Conservation (phyloP, 2,888 invertebrate genomes). For the Allygus modestus region DNA sequence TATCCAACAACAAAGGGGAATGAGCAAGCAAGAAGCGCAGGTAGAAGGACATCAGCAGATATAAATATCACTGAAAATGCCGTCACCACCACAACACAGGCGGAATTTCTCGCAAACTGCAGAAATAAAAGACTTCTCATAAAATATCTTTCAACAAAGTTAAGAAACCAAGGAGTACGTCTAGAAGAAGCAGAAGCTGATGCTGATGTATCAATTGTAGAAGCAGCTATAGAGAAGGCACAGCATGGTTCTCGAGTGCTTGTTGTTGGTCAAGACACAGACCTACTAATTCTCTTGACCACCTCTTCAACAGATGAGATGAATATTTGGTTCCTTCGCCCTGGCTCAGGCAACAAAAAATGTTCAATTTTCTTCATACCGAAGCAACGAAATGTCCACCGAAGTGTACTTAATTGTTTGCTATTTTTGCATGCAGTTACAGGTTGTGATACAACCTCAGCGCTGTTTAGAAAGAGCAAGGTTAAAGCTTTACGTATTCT, state of each 20-base stretch:
- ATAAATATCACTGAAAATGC: not conserved
- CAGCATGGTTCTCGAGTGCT: not conserved
- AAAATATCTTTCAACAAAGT: not conserved
- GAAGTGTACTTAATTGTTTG: not conserved
- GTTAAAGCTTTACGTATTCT: not conserved
- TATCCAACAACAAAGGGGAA: not conserved
- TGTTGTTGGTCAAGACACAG: constrained; percentile 15
- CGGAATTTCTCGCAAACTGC: not conserved
- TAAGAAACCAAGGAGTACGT: not conserved
- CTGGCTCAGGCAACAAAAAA: not conserved
- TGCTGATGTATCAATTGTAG: constrained; percentile 2
- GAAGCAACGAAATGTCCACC: not conserved
- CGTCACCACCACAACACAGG: not conserved
- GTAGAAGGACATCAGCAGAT: not conserved
- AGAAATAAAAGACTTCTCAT: not conserved
- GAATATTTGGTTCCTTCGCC: constrained; percentile 1
- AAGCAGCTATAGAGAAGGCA: not conserved
- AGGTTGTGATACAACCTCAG: constrained; percentile 30
- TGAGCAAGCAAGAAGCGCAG: not conserved
- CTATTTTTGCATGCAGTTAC: constrained; percentile 27
- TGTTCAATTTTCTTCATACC: not conserved
- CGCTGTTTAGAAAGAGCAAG: not conserved
- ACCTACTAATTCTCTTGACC: not conserved
- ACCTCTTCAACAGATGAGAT: not conserved
- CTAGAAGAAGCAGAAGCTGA: not conserved